A percentile compares a stretch with the other conserved stretches of the same genome.
phyloP scores from a whole-genome alignment of 2,113 vertebrate species.

The Mohoua ochrocephala region DNA sequence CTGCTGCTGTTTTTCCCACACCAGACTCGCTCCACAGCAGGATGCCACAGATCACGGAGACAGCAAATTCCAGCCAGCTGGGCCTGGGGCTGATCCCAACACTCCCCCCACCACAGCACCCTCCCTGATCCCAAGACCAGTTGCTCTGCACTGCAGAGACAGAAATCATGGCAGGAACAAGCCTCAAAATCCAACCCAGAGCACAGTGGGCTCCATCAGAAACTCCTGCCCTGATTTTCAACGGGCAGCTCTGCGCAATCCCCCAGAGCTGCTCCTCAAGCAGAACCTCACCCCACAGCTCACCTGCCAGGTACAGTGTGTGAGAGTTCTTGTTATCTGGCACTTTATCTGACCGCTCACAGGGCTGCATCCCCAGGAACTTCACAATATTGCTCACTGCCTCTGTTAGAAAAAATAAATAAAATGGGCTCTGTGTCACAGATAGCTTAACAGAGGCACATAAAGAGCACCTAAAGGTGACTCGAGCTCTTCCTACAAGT shows the following conservation, averaged over 20 bases:
- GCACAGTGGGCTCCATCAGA: neutral
- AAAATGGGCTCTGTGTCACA: neutral
- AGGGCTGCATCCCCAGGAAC: conserved; percentile 82
- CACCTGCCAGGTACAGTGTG: conserved; percentile 76
- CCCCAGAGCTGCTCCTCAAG: neutral
- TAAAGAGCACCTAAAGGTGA: neutral
- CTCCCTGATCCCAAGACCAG: neutral
- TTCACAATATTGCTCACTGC: conserved; percentile 80
- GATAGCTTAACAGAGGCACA: neutral
- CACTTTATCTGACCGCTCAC: conserved; percentile 81
- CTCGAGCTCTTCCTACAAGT: neutral
- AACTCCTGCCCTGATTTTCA: neutral
- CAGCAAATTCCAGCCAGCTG: neutral
- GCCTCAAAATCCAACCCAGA: neutral
- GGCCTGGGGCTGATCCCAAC: neutral
- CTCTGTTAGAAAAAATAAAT: conserved; percentile 61
- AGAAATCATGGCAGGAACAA: neutral
- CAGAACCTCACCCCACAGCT: neutral
- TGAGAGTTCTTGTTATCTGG: conserved; percentile 82
- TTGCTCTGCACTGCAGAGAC: neutral
- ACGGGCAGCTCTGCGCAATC: neutral
- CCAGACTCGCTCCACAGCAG: neutral
- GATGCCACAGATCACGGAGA: neutral
- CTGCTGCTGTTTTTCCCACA: too few species aligned
- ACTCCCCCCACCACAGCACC: neutral